Conservation (phyloP, 2,797 vertebrate genomes). For the Enteromius afrohamiltoni region DNA sequence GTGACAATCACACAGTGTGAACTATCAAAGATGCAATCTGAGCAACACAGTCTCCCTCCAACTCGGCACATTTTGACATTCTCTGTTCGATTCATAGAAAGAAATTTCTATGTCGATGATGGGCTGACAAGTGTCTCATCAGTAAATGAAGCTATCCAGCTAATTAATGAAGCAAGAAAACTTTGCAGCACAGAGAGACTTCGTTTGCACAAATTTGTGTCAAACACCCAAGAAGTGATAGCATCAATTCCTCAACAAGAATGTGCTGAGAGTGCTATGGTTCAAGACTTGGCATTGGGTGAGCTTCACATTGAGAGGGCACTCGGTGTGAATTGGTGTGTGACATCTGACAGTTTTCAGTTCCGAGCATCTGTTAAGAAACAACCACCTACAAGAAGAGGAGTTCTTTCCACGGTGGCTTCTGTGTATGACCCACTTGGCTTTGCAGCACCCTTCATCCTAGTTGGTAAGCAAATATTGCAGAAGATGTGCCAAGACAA, state of each 20-base stretch:
- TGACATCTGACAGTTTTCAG: neutral
- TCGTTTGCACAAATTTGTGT: constrained; percentile 13
- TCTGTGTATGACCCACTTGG: neutral
- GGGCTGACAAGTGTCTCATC: constrained; percentile 33
- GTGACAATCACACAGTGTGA: too few relatives aligned
- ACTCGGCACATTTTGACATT: too few relatives aligned
- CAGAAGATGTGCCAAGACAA: neutral
- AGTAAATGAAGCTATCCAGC: constrained; percentile 24
- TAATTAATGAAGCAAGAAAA: constrained; percentile 36
- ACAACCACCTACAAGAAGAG: constrained; percentile 3
- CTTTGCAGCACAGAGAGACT: constrained; percentile 47
- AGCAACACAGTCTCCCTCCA: too few relatives aligned
- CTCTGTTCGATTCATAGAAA: constrained; percentile 33
- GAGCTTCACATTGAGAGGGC: constrained; percentile 40
- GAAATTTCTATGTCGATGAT: constrained; percentile 29
- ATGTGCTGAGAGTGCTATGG: constrained; percentile 16
- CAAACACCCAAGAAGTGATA: constrained; percentile 14
- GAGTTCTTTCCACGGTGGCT: neutral
- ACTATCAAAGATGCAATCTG: too few relatives aligned
- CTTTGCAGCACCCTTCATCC: neutral
- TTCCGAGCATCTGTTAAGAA: neutral
- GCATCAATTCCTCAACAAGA: constrained; percentile 42
- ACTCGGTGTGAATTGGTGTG: constrained; percentile 48
- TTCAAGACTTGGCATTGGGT: constrained; percentile 38
- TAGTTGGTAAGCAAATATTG: neutral